A percentile compares a stretch with the other conserved stretches of the same genome.
Evolutionary conservation across 2,888 invertebrate genomes (phyloP).

Genomic region (Nomada lathburiana): DNA sequence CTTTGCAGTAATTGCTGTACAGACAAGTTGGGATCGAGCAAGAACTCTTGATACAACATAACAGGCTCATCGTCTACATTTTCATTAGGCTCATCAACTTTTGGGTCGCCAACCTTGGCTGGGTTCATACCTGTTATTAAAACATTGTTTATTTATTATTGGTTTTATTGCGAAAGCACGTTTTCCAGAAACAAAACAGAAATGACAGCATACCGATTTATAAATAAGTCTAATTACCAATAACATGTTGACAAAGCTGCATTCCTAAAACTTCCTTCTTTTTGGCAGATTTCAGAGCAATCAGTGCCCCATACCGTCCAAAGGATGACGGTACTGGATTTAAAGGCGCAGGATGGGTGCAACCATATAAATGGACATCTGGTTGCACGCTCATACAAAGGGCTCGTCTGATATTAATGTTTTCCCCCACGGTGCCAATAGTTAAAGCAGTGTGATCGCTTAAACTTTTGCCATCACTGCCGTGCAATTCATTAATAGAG

Average conservation of each 20-base stretch:
- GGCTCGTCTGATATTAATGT: slow-evolving; percentile 92
- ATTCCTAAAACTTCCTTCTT: slow-evolving; percentile 86
- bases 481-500: slow-evolving; percentile 88
- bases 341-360: slow-evolving; percentile 91
- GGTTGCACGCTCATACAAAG: slow-evolving; percentile 89
- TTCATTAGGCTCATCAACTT: slow-evolving; percentile 87
- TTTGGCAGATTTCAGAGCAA: slow-evolving; percentile 88
- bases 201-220: not conserved
- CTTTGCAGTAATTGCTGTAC: slow-evolving; percentile 90
- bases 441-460: slow-evolving; percentile 93
- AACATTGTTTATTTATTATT: slow-evolving; percentile 1
- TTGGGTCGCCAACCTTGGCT: slow-evolving; percentile 88
- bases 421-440: slow-evolving; percentile 96
- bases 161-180: not conserved
- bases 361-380: slow-evolving; percentile 88
- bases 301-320: slow-evolving; percentile 94
- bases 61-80: slow-evolving; percentile 91
- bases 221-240: slow-evolving; percentile 86
- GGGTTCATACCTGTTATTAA: slow-evolving; percentile 90
- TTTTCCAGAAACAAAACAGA: not conserved
- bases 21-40: slow-evolving; percentile 90
- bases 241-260: slow-evolving; percentile 96
- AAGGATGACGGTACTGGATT: slow-evolving; percentile 86
- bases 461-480: slow-evolving; percentile 89
- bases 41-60: slow-evolving; percentile 94